Conservation (phyloP, 2,888 invertebrate genomes). For the Epirrhoe alternata region DNA sequence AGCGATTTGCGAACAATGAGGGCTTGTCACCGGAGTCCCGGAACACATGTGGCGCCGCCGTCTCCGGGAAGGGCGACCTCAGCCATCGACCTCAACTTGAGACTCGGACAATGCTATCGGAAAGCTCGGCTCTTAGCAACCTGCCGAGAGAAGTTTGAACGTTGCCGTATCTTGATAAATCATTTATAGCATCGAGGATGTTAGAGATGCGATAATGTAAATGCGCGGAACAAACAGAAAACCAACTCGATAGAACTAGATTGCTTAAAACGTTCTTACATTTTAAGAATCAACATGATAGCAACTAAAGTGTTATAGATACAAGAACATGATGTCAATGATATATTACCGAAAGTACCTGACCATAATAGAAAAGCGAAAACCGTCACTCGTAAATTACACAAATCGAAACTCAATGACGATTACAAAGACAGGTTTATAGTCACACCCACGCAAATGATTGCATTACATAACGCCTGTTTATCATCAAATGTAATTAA, state of each 20-base stretch:
- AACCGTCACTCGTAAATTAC: slow-evolving; percentile 40
- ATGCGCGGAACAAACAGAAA: background rate
- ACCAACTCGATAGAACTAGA: background rate
- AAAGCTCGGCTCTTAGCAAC: slow-evolving; percentile 18
- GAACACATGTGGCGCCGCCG: slow-evolving; percentile 56
- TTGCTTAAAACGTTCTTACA: background rate
- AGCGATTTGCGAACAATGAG: slow-evolving; percentile 76
- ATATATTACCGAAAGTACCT: slow-evolving; percentile 15
- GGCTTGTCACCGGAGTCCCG: slow-evolving; percentile 75
- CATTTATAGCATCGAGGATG: background rate
- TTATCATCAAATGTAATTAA: slow-evolving; percentile 53
- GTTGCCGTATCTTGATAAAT: background rate
- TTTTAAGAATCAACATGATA: background rate
- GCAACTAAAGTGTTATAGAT: background rate
- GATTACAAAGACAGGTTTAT: slow-evolving; percentile 44
- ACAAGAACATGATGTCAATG: slow-evolving; percentile 1
- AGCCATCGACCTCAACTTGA: slow-evolving; percentile 58
- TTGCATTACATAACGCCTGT: slow-evolving; percentile 46
- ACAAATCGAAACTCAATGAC: slow-evolving; percentile 40
- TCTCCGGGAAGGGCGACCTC: slow-evolving; percentile 67
- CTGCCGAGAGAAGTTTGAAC: slow-evolving; percentile 1
- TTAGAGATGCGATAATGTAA: background rate
- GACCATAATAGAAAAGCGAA: slow-evolving; percentile 26
- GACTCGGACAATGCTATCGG: slow-evolving; percentile 35
- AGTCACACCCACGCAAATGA: slow-evolving; percentile 41